Percentiles rank a stretch among this genome's conserved stretches.
phyloP scores from a whole-genome alignment of 2,888 invertebrate species.

The Dromius quadrimaculatus region DNA sequence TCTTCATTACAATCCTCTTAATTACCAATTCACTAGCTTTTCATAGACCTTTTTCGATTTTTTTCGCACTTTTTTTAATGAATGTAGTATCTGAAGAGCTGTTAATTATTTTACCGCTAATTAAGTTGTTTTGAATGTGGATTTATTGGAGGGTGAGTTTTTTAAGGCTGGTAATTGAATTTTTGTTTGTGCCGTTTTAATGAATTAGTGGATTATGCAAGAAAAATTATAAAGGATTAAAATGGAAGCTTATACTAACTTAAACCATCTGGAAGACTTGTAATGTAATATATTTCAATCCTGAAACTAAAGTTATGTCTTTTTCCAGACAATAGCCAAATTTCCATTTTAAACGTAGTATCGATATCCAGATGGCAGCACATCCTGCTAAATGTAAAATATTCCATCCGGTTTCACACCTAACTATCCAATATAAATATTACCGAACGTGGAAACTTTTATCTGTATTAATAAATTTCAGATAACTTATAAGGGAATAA shows the following conservation, averaged over 20 bases:
- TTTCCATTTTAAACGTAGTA: conserved; percentile 23
- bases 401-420: not conserved
- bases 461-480: too few relatives aligned
- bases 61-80: not conserved
- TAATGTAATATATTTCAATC: conserved; percentile 20
- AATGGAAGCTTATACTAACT: too few relatives aligned
- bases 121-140: conserved; percentile 35
- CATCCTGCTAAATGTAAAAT: conserved; percentile 17
- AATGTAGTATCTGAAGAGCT: conserved; percentile 11
- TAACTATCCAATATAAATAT: conserved; percentile 8
- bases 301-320: conserved; percentile 21
- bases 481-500: too few relatives aligned
- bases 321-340: conserved; percentile 25
- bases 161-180: conserved; percentile 14
- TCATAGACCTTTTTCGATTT: not conserved
- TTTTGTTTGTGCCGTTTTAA: conserved; percentile 35
- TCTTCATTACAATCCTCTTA: not conserved
- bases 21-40: not conserved
- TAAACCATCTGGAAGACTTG: too few relatives aligned
- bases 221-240: too few relatives aligned
- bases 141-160: conserved; percentile 10
- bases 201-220: too few relatives aligned
- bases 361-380: not conserved
- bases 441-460: too few relatives aligned
- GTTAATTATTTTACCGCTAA: conserved; percentile 25